Conservation (phyloP, 2,113 vertebrate genomes). For the Rhinopithecus roxellana region DNA sequence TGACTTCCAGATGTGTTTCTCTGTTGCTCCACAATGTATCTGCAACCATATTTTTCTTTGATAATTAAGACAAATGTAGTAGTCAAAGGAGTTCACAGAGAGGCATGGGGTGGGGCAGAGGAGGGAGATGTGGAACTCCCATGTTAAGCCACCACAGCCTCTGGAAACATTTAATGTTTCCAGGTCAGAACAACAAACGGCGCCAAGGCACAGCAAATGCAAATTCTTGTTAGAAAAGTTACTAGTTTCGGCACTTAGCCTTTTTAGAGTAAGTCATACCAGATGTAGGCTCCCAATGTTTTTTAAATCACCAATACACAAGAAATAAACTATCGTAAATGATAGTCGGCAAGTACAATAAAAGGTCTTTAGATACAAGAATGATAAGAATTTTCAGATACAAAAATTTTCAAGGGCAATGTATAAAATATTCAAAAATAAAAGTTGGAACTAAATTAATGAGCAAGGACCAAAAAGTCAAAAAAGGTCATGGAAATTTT, state of each 20-base stretch:
- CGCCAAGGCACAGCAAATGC: not conserved
- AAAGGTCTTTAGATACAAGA: not conserved
- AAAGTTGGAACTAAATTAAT: not conserved
- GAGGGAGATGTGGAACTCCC: not conserved
- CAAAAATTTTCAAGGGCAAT: not conserved
- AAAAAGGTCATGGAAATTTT: not conserved
- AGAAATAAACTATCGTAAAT: not conserved
- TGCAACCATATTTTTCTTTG: not conserved
- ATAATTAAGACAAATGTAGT: not conserved
- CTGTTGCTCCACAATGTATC: not conserved
- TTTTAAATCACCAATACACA: not conserved
- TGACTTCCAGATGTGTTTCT: not conserved
- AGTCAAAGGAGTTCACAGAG: not conserved
- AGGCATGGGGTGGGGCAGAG: accelerated
- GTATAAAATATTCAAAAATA: not conserved
- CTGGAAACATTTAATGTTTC: not conserved
- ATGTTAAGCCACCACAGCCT: not conserved
- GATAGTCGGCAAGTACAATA: not conserved
- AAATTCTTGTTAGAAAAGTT: not conserved
- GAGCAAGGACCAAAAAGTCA: not conserved
- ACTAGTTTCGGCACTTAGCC: not conserved
- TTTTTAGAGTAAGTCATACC: not conserved
- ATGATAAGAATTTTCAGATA: not conserved
- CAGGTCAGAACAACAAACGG: not conserved
- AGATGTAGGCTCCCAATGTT: not conserved